Conservation (phyloP, 1,140 invertebrate genomes). For the Sitophilus oryzae region DNA sequence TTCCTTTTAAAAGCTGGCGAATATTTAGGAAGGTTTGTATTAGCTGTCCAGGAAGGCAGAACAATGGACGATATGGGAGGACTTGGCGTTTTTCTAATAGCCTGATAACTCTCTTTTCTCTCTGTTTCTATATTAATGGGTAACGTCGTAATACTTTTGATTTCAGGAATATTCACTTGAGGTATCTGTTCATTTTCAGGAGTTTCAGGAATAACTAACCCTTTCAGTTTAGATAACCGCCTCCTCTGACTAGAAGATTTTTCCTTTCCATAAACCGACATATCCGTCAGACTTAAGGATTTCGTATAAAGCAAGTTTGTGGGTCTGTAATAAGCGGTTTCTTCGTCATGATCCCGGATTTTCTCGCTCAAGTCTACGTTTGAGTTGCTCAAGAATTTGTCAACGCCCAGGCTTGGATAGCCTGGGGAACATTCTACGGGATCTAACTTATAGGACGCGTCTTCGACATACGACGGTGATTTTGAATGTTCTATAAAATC, state of each 20-base stretch:
- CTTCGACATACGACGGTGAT: background rate
- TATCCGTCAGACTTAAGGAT: conserved; percentile 48
- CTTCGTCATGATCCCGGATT: conserved; percentile 22
- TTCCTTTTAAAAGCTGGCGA: conserved; percentile 78
- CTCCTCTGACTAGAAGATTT: conserved; percentile 51
- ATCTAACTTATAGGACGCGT: conserved; percentile 1
- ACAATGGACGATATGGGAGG: conserved; percentile 11
- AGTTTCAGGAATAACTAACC: conserved; percentile 77
- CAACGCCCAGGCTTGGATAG: conserved; percentile 4
- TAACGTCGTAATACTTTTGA: conserved; percentile 56
- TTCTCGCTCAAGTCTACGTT: conserved; percentile 29
- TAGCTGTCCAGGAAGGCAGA: conserved; percentile 49
- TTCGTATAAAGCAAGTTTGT: conserved; percentile 39
- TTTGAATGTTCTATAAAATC: conserved; percentile 67
- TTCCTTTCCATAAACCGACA: conserved; percentile 44
- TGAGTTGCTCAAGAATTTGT: conserved; percentile 26
- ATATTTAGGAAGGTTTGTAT: conserved; percentile 64
- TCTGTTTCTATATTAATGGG: conserved; percentile 19
- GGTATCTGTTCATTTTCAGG: conserved; percentile 42
- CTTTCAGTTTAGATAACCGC: conserved; percentile 75
- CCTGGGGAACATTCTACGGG: conserved; percentile 11
- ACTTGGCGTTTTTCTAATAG: too few relatives aligned
- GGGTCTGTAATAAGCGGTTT: conserved; percentile 18
- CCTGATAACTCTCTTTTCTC: too few relatives aligned
- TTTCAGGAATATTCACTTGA: conserved; percentile 69